Conservation (phyloP, 2,797 vertebrate genomes). For the Synaphobranchus kaupii region DNA sequence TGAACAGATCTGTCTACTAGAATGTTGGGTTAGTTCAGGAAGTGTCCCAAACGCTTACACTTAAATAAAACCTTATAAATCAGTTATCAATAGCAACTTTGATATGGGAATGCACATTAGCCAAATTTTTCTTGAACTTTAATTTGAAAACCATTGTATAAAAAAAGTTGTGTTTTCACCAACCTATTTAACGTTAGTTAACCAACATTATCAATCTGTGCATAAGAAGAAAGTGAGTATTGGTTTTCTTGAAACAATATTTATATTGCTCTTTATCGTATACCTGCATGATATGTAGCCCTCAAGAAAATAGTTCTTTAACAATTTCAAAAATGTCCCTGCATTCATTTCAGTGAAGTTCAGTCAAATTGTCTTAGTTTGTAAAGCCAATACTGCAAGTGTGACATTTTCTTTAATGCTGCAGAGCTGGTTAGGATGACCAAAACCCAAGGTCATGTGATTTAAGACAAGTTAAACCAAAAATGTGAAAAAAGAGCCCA, state of each 20-base stretch:
- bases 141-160: neutral
- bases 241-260: neutral
- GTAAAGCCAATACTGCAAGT: neutral
- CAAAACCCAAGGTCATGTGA: neutral
- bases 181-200: neutral
- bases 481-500: neutral
- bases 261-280: neutral
- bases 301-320: neutral
- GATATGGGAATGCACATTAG: neutral
- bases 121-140: neutral
- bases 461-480: neutral
- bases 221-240: neutral
- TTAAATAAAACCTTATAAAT: neutral
- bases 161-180: neutral
- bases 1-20: neutral
- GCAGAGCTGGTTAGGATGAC: neutral
- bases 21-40: neutral
- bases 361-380: neutral
- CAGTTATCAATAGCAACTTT: neutral
- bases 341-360: neutral
- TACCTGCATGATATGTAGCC: neutral
- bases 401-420: neutral
- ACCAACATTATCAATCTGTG: neutral
- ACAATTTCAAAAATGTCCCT: neutral
- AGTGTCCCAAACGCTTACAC: neutral